phyloP scores from a whole-genome alignment of 2,888 invertebrate genomes.

The Cheilosia variabilis region DNA sequence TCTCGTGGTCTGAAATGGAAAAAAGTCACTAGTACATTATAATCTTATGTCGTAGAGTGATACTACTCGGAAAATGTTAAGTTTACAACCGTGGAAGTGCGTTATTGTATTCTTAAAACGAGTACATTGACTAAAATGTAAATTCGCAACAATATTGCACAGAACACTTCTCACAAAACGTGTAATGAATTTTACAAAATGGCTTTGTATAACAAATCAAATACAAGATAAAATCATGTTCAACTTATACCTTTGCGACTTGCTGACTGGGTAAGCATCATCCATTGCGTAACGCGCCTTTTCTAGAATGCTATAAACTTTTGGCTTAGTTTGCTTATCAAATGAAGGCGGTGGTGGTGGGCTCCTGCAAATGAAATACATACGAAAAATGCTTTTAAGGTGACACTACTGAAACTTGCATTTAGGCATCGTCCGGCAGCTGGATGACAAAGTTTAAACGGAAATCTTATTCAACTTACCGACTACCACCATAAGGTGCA shows the following conservation, averaged over 20 bases:
- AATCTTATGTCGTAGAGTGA: neutral
- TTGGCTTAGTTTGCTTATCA: slow-evolving; percentile 87
- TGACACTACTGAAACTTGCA: too few species aligned
- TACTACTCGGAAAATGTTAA: neutral
- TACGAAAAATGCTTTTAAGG: too few species aligned
- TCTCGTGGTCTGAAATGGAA: slow-evolving; percentile 79
- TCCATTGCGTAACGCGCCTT: slow-evolving; percentile 93
- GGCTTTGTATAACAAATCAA: too few species aligned
- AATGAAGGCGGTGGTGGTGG: slow-evolving; percentile 81
- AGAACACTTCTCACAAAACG: too few species aligned
- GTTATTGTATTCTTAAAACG: too few species aligned
- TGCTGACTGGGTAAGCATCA: slow-evolving; percentile 87
- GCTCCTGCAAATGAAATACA: slow-evolving; percentile 74
- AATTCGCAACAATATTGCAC: too few species aligned
- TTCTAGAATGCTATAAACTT: slow-evolving; percentile 93
- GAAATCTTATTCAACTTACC: slow-evolving; percentile 29
- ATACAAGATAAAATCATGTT: too few species aligned
- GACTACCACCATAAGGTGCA: slow-evolving; percentile 66
- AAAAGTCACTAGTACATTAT: neutral
- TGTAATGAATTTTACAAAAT: too few species aligned
- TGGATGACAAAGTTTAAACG: neutral
- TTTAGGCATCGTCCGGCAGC: too few species aligned
- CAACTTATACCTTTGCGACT: slow-evolving; percentile 80
- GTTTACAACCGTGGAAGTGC: too few species aligned
- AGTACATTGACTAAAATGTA: too few species aligned